A percentile compares a stretch with the other conserved stretches of the same genome.
phyloP scores from a whole-genome alignment of 1,140 invertebrate genomes.

The Cherax destructor region DNA sequence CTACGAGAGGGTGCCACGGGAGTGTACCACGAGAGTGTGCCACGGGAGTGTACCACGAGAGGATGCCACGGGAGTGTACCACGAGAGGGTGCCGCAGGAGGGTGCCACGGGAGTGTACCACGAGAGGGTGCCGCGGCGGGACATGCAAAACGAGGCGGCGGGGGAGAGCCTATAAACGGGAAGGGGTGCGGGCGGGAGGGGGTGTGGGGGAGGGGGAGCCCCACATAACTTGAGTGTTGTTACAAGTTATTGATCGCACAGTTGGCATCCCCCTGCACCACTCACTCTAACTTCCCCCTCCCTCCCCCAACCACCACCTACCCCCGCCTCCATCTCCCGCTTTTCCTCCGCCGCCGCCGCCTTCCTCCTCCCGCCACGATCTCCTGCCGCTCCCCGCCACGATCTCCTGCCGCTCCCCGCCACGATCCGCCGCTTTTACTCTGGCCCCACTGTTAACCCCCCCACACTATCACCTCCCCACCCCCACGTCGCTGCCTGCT shows the following conservation, averaged over 20 bases:
- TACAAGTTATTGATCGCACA: slow-evolving; percentile 64
- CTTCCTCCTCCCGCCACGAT: not conserved
- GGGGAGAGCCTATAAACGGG: slow-evolving; percentile 14
- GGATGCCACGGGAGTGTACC: too few relatives aligned
- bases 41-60: too few relatives aligned
- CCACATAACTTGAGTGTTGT: slow-evolving; percentile 66
- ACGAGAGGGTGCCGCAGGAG: too few relatives aligned
- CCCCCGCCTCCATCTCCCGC: not conserved
- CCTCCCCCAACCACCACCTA: not conserved
- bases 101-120: too few relatives aligned
- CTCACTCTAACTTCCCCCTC: slow-evolving; percentile 28
- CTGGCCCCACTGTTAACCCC: not conserved
- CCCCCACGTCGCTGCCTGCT: too few relatives aligned
- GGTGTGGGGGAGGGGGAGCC: slow-evolving; percentile 15
- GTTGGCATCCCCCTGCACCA: slow-evolving; percentile 40
- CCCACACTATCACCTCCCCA: not conserved
- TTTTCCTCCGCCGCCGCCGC: not conserved
- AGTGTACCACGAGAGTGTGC: too few relatives aligned
- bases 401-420: not conserved
- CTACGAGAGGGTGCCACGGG: too few relatives aligned
- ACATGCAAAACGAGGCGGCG: not conserved
- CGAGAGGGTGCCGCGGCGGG: not conserved
- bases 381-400: not conserved
- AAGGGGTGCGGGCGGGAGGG: too few relatives aligned
- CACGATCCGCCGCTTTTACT: not conserved